These are phyloP conservation scores for Megalonaias nervosa DNA, from an alignment of 1,140 invertebrate genomes.

Conservation along the genomic window DNA sequence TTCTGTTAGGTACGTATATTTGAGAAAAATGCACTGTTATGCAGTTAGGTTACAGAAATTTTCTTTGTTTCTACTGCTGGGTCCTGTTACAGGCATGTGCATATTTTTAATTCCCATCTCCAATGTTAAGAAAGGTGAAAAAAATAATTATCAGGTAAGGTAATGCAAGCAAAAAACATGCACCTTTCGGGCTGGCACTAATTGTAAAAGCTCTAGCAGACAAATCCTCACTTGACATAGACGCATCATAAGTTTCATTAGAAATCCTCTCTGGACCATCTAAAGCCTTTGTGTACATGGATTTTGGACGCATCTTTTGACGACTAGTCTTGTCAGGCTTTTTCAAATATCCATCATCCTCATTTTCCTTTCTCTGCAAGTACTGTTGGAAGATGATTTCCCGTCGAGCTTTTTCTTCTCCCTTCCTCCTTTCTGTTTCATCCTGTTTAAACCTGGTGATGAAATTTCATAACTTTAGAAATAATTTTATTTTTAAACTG, in stretches of 20 bases:
- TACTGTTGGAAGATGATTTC: constrained; percentile 94
- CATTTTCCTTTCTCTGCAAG: constrained; percentile 94
- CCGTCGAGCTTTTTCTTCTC: constrained; percentile 89
- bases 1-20: too few species aligned
- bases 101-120: too few species aligned
- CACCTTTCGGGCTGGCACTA: too few species aligned
- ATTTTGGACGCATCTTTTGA: constrained; percentile 47
- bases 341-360: constrained; percentile 15
- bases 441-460: constrained; percentile 83
- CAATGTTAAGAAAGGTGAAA: too few species aligned
- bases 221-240: constrained; percentile 16
- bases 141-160: too few species aligned
- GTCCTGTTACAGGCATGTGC: too few species aligned
- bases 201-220: constrained; percentile 3
- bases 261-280: constrained; percentile 22
- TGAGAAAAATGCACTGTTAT: too few species aligned
- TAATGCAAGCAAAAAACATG: too few species aligned
- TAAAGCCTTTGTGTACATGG: constrained; percentile 49
- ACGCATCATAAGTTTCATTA: constrained; percentile 8
- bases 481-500: neutral
- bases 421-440: constrained; percentile 87
- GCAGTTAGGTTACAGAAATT: too few species aligned
- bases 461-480: neutral
- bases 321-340: neutral
- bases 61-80: too few species aligned